Evolutionary conservation across 2,113 vertebrate genomes (phyloP).

Genomic region (Rhynchomys soricoides): DNA sequence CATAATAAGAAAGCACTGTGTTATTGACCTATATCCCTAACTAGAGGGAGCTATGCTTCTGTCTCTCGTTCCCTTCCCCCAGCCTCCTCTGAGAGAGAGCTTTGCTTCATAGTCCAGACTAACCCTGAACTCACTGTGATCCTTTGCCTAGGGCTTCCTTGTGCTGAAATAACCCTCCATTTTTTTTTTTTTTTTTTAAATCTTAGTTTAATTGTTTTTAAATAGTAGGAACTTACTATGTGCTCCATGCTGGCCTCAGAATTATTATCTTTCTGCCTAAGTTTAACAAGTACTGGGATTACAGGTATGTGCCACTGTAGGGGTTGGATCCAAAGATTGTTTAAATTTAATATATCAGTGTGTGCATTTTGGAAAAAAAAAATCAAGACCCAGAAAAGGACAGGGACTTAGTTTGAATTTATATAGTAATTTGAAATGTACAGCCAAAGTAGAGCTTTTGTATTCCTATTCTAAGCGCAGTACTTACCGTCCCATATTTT

Average conservation of each 20-base stretch:
- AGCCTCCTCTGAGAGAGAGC: not conserved
- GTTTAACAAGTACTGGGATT: not conserved
- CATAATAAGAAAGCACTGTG: not conserved
- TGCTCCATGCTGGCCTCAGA: not conserved
- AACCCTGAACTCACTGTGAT: not conserved
- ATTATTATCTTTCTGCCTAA: not conserved
- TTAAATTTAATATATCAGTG: slow-evolving; percentile 38
- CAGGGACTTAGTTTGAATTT: slow-evolving; percentile 45
- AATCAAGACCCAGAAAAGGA: slow-evolving; percentile 48
- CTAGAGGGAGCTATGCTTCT: not conserved
- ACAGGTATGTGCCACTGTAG: no score
- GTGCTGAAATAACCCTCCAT: not conserved
- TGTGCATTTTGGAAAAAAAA: slow-evolving; percentile 43
- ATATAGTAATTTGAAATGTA: slow-evolving; percentile 13
- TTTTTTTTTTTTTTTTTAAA: not conserved
- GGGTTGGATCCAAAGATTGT: not conserved
- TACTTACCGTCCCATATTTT: slow-evolving; percentile 28
- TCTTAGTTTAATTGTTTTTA: not conserved
- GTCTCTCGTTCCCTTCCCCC: not conserved
- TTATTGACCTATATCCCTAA: not conserved
- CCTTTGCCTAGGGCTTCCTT: not conserved
- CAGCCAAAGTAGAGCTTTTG: slow-evolving; percentile 3
- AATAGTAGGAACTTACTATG: not conserved
- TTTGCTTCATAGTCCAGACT: not conserved
- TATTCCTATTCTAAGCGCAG: not conserved